These are phyloP conservation scores for Limulus polyphemus DNA, from an alignment of 2,888 invertebrate species.

Conservation along the genomic window DNA sequence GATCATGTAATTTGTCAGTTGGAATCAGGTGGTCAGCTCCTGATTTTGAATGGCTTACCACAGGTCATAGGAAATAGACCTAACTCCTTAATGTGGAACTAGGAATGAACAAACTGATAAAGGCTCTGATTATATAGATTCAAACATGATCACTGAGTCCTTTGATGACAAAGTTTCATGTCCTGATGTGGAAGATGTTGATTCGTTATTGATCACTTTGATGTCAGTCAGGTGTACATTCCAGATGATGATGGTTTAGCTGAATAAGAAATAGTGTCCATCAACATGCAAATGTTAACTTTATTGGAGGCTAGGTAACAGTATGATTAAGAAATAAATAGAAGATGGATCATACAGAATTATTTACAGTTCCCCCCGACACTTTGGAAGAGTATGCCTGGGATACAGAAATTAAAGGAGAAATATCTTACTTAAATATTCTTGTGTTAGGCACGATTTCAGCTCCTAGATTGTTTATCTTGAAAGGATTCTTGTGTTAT, in stretches of 20 bases:
- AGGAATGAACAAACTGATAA: constrained; percentile 4
- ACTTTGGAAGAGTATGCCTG: constrained; percentile 30
- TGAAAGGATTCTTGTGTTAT: constrained; percentile 28
- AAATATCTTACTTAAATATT: constrained; percentile 18
- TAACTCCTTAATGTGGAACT: constrained; percentile 21
- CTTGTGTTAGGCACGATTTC: constrained; percentile 26
- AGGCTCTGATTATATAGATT: constrained; percentile 10
- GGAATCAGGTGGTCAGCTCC: constrained; percentile 71
- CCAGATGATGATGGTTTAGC: constrained; percentile 8
- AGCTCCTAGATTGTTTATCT: constrained; percentile 25
- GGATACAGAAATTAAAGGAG: constrained; percentile 16
- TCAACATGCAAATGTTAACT: not conserved
- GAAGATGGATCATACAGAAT: constrained; percentile 3
- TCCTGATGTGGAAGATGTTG: not conserved
- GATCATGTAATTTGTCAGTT: constrained; percentile 48
- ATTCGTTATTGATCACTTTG: constrained; percentile 28
- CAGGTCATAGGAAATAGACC: constrained; percentile 49
- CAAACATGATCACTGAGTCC: not conserved
- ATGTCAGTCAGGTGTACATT: constrained; percentile 22
- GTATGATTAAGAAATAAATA: constrained; percentile 1
- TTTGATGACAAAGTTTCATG: not conserved
- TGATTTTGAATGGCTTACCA: constrained; percentile 87
- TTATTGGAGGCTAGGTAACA: constrained; percentile 10
- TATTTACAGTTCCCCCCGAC: constrained; percentile 30
- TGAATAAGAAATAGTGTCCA: not conserved